Conservation (phyloP, 2,113 vertebrate species). For the Passer montanus region DNA sequence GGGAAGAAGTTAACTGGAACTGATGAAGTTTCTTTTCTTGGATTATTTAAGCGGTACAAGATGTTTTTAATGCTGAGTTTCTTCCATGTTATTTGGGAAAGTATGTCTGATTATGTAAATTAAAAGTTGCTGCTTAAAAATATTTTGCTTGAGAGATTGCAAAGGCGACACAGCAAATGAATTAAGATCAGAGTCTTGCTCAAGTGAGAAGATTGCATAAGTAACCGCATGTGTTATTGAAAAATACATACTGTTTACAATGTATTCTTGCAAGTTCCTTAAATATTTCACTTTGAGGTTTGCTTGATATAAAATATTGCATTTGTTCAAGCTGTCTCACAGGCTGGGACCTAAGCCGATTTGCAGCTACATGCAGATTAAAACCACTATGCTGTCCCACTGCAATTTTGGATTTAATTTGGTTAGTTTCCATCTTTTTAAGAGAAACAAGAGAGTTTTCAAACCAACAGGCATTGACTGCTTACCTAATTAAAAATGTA, state of each 20-base stretch:
- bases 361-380: slow-evolving; percentile 30
- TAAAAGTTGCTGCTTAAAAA: slow-evolving; percentile 69
- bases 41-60: slow-evolving; percentile 61
- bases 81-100: slow-evolving; percentile 59
- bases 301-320: slow-evolving; percentile 57
- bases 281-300: slow-evolving; percentile 73
- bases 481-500: slow-evolving; percentile 78
- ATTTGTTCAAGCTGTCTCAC: slow-evolving; percentile 43
- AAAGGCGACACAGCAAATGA: slow-evolving; percentile 65
- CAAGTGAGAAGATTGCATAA: slow-evolving; percentile 70
- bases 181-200: slow-evolving; percentile 65
- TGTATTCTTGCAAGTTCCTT: slow-evolving; percentile 61
- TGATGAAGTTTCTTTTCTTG: slow-evolving; percentile 57
- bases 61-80: slow-evolving; percentile 47
- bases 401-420: slow-evolving; percentile 63
- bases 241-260: slow-evolving; percentile 70
- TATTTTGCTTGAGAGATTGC: slow-evolving; percentile 61
- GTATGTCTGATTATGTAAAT: slow-evolving; percentile 73
- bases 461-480: slow-evolving; percentile 62
- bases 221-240: slow-evolving; percentile 57
- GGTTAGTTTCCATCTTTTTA: slow-evolving; percentile 53
- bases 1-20: slow-evolving; percentile 55
- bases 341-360: slow-evolving; percentile 10
- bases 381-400: slow-evolving; percentile 5
- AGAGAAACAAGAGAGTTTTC: slow-evolving; percentile 68